These are phyloP conservation scores for Agelaius tricolor DNA, from an alignment of 2,113 vertebrate genomes.

Conservation along the genomic window DNA sequence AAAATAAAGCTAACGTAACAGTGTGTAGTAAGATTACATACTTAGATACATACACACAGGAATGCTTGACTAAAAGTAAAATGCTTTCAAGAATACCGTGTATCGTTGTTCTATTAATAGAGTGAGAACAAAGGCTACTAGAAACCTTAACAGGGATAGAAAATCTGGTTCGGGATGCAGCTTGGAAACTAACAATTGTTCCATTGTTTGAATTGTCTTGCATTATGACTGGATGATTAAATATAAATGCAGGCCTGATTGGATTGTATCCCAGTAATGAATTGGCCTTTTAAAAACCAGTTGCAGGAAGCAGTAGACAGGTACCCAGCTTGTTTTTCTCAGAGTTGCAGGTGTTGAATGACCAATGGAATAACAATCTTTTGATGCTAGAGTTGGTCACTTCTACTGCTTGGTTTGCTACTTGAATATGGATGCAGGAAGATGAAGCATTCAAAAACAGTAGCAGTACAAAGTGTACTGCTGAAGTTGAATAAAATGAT, in stretches of 20 bases:
- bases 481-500: background rate
- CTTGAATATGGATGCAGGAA: background rate
- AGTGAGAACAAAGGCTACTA: background rate
- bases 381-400: background rate
- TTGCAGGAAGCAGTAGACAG: background rate
- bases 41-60: background rate
- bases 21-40: background rate
- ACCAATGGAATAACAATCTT: background rate
- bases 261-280: slow-evolving; percentile 21
- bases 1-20: background rate
- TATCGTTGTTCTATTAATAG: background rate
- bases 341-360: background rate
- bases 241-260: slow-evolving; percentile 31
- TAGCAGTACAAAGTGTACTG: background rate
- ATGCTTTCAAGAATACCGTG: background rate
- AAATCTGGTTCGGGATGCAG: background rate
- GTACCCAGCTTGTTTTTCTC: background rate
- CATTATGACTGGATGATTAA: slow-evolving; percentile 21
- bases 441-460: background rate
- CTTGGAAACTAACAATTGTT: background rate
- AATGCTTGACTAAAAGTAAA: background rate
- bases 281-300: background rate
- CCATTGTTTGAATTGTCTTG: slow-evolving; percentile 33
- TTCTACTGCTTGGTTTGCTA: background rate
- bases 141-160: background rate